Conservation (phyloP, 2,888 invertebrate species). For the Phyllotreta cruciferae region DNA sequence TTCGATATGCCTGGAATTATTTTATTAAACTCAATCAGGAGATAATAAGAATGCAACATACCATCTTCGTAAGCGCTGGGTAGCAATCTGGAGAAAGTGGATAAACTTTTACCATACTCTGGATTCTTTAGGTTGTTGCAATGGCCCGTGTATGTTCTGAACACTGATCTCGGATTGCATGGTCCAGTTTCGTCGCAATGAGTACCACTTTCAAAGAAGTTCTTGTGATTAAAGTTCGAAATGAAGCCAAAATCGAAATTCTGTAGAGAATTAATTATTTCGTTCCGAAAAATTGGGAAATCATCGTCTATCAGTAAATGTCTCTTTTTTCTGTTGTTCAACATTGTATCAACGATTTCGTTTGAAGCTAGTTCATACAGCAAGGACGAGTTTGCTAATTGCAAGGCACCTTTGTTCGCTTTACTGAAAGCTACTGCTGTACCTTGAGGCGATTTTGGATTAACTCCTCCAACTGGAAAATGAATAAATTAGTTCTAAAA, state of each 20-base stretch:
- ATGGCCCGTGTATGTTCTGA: slow-evolving; percentile 80
- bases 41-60: slow-evolving; percentile 51
- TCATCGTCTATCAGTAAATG: slow-evolving; percentile 73
- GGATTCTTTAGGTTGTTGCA: slow-evolving; percentile 89
- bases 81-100: slow-evolving; percentile 82
- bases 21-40: neutral
- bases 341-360: slow-evolving; percentile 76
- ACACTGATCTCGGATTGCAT: slow-evolving; percentile 76
- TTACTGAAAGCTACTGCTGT: slow-evolving; percentile 91
- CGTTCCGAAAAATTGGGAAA: slow-evolving; percentile 67
- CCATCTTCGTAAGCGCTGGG: slow-evolving; percentile 90
- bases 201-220: slow-evolving; percentile 65
- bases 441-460: slow-evolving; percentile 85
- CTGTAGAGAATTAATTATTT: slow-evolving; percentile 78
- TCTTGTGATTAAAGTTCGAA: slow-evolving; percentile 62
- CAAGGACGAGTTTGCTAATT: slow-evolving; percentile 84
- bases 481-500: neutral
- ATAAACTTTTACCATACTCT: slow-evolving; percentile 81
- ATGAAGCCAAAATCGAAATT: slow-evolving; percentile 80
- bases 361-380: slow-evolving; percentile 87
- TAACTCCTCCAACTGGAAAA: slow-evolving; percentile 76
- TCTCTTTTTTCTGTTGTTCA: slow-evolving; percentile 69
- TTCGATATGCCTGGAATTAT: slow-evolving; percentile 72
- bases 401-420: slow-evolving; percentile 82
- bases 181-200: slow-evolving; percentile 73